phyloP scores from a whole-genome alignment of 2,888 invertebrate genomes.

The Petrophora chlorosata region DNA sequence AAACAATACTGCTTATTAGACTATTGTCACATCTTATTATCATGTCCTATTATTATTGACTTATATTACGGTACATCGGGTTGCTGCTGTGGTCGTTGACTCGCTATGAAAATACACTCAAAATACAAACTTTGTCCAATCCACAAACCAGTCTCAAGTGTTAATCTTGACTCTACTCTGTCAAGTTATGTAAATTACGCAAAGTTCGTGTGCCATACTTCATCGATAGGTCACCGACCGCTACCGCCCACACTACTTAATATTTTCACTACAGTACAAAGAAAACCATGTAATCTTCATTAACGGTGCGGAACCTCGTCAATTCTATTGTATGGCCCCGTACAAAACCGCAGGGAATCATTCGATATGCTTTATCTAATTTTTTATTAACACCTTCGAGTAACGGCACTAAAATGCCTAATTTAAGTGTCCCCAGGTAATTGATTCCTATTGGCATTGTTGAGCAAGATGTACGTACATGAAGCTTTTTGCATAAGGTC shows the following conservation, averaged over 20 bases:
- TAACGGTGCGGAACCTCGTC: slow-evolving; percentile 46
- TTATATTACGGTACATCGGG: slow-evolving; percentile 30
- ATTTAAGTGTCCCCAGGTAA: slow-evolving; percentile 61
- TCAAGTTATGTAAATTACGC: slow-evolving; percentile 80
- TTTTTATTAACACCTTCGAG: slow-evolving; percentile 45
- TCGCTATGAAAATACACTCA: slow-evolving; percentile 42
- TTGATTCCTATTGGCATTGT: slow-evolving; percentile 66
- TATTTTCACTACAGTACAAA: slow-evolving; percentile 51
- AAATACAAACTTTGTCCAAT: slow-evolving; percentile 55
- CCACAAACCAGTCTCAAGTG: slow-evolving; percentile 65
- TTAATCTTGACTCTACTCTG: slow-evolving; percentile 65
- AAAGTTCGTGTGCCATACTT: slow-evolving; percentile 70
- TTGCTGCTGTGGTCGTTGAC: slow-evolving; percentile 56
- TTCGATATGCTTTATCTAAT: slow-evolving; percentile 46
- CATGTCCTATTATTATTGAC: slow-evolving; percentile 11
- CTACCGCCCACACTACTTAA: slow-evolving; percentile 57
- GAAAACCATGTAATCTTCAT: slow-evolving; percentile 47
- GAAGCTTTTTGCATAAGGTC: slow-evolving; percentile 64
- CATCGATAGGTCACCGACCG: slow-evolving; percentile 74
- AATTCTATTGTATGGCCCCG: slow-evolving; percentile 38
- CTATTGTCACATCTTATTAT: slow-evolving; percentile 4
- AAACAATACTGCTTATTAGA: neutral
- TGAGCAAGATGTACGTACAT: slow-evolving; percentile 51
- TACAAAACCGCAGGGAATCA: slow-evolving; percentile 34
- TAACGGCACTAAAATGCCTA: slow-evolving; percentile 57